phyloP scores from a whole-genome alignment of 2,888 invertebrate genomes.

The Sinodicranocentrus sp. region DNA sequence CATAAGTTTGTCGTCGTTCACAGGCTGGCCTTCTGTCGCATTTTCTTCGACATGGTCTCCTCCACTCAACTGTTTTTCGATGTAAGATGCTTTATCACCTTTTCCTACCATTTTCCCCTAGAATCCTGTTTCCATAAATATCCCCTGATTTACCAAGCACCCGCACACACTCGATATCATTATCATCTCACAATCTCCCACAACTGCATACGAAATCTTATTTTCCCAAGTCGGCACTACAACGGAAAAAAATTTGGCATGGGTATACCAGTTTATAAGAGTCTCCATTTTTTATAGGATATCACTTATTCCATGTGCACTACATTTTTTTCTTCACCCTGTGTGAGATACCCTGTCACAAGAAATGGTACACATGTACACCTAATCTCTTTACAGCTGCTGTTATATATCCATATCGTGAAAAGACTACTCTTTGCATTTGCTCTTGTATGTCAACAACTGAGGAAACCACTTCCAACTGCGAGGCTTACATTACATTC shows the following conservation, averaged over 20 bases:
- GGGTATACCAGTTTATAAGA: too few relatives aligned
- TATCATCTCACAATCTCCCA: conserved; percentile 18
- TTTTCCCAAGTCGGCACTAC: too few relatives aligned
- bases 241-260: conserved; percentile 1
- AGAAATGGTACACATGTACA: conserved; percentile 37
- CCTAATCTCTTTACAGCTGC: conserved; percentile 48
- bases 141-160: conserved; percentile 7
- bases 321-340: background rate
- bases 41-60: background rate
- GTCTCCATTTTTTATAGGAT: conserved; percentile 10
- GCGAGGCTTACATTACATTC: conserved; percentile 62
- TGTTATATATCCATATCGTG: too few relatives aligned
- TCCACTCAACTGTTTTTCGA: too few relatives aligned
- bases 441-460: conserved; percentile 73
- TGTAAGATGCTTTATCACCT: background rate
- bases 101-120: conserved; percentile 5
- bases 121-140: conserved; percentile 44
- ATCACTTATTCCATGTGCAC: background rate
- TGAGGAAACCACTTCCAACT: conserved; percentile 68
- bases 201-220: background rate
- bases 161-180: background rate
- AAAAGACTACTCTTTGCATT: conserved; percentile 63
- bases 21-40: conserved; percentile 11
- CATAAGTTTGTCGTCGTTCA: conserved; percentile 48
- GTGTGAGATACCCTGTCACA: conserved; percentile 24